Conservation (phyloP, 1,140 invertebrate genomes). For the Aethina tumida region DNA sequence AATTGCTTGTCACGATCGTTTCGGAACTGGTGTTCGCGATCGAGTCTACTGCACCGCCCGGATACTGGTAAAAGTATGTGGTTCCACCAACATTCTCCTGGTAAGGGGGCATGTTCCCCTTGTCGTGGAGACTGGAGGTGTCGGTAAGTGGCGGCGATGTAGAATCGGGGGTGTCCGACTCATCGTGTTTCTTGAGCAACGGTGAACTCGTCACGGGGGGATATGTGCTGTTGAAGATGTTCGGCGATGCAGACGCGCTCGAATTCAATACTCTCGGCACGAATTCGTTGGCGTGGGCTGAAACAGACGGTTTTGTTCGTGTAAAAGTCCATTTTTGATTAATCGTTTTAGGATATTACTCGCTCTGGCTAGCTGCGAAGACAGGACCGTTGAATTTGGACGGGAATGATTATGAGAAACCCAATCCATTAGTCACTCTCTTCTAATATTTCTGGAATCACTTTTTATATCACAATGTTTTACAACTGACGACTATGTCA, state of each 20-base stretch:
- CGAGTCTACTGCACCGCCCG: conserved; percentile 26
- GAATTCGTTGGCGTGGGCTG: conserved; percentile 18
- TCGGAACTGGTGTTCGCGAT: conserved; percentile 6
- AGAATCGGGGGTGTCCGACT: conserved; percentile 13
- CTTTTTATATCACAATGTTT: too few relatives aligned
- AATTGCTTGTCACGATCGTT: conserved; percentile 12
- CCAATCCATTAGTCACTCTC: conserved; percentile 19
- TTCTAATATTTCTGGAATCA: conserved; percentile 3
- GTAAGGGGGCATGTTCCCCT: conserved; percentile 16
- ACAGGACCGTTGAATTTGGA: conserved; percentile 16
- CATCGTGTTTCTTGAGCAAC: conserved; percentile 15
- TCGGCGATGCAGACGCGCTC: conserved; percentile 13
- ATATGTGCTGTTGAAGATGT: conserved; percentile 9
- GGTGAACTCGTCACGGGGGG: conserved; percentile 10
- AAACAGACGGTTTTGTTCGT: conserved; percentile 9
- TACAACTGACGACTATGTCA: conserved; percentile 3
- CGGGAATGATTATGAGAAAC: conserved; percentile 17
- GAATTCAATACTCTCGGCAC: conserved; percentile 18
- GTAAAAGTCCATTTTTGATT: conserved; percentile 4
- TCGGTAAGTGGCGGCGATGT: conserved; percentile 11
- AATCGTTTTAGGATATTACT: conserved; percentile 12
- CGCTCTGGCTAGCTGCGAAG: conserved; percentile 19
- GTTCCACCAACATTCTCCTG: conserved; percentile 90
- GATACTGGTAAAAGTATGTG: conserved; percentile 76
- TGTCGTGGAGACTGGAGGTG: conserved; percentile 5